Evolutionary conservation across 1,140 invertebrate species (phyloP).

Genomic region (Sycophaga agraensis): DNA sequence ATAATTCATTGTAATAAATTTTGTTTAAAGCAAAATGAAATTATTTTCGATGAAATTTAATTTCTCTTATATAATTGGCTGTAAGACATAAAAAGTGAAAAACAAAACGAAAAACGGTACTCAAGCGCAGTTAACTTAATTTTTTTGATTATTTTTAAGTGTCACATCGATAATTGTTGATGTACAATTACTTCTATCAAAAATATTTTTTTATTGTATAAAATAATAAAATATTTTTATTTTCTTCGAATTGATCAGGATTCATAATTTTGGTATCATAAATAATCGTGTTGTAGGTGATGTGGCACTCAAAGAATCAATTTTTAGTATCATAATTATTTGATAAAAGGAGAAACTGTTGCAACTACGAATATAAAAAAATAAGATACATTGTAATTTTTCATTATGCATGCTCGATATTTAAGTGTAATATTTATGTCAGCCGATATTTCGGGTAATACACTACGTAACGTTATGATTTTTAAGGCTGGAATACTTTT

Average conservation of each 20-base stretch:
- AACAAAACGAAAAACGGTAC: background rate
- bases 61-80: background rate
- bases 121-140: conserved; percentile 14
- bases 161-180: conserved; percentile 1
- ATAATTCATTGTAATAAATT: background rate
- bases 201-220: background rate
- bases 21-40: background rate
- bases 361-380: conserved; percentile 13
- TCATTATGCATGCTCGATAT: conserved; percentile 16
- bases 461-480: background rate
- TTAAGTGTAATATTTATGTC: conserved; percentile 7
- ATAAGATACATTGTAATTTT: conserved; percentile 12
- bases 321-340: too few relatives aligned
- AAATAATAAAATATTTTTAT: too few relatives aligned
- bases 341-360: background rate
- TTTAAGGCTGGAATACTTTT: conserved; percentile 19
- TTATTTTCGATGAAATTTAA: background rate
- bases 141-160: background rate
- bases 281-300: too few relatives aligned
- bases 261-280: background rate
- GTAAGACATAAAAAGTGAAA: background rate
- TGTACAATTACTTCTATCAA: background rate
- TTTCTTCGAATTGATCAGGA: background rate
- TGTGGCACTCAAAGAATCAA: too few relatives aligned
- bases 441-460: background rate